Conservation (phyloP, 2,797 vertebrate species). For the Choloepus didactylus region DNA sequence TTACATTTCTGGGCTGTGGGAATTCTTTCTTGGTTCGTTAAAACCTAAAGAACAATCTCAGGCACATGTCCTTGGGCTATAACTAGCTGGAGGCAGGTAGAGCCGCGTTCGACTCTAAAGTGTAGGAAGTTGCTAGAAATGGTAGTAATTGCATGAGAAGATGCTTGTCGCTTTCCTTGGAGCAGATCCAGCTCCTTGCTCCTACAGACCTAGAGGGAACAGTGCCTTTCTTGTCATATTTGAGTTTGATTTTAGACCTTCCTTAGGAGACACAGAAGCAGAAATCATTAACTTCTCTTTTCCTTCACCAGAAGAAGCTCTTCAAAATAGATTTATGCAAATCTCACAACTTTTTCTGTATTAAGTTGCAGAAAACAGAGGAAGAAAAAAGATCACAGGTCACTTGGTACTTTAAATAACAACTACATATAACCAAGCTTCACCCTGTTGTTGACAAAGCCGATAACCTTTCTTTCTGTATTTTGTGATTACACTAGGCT, state of each 20-base stretch:
- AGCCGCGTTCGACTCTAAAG: not conserved
- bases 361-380: constrained; percentile 72
- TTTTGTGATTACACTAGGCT: not conserved
- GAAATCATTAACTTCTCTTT: constrained; percentile 82
- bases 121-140: not conserved
- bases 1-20: constrained; percentile 32
- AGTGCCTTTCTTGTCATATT: constrained; percentile 52
- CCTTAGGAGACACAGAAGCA: constrained; percentile 72
- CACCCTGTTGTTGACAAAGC: not conserved
- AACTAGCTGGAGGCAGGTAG: constrained; percentile 11
- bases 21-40: constrained; percentile 63
- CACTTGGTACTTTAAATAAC: constrained; percentile 66
- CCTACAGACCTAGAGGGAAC: constrained; percentile 12
- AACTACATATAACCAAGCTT: not conserved
- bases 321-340: constrained; percentile 84
- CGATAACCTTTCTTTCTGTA: not conserved
- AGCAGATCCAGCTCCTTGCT: not conserved
- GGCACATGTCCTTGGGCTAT: constrained; percentile 39
- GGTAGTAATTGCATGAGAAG: not conserved
- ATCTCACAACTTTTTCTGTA: constrained; percentile 75
- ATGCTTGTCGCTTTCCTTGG: constrained; percentile 7
- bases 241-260: constrained; percentile 72
- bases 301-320: constrained; percentile 71
- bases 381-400: constrained; percentile 61
- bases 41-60: constrained; percentile 46